Evolutionary conservation across 2,113 vertebrate genomes (phyloP).

Genomic region (Procavia capensis): DNA sequence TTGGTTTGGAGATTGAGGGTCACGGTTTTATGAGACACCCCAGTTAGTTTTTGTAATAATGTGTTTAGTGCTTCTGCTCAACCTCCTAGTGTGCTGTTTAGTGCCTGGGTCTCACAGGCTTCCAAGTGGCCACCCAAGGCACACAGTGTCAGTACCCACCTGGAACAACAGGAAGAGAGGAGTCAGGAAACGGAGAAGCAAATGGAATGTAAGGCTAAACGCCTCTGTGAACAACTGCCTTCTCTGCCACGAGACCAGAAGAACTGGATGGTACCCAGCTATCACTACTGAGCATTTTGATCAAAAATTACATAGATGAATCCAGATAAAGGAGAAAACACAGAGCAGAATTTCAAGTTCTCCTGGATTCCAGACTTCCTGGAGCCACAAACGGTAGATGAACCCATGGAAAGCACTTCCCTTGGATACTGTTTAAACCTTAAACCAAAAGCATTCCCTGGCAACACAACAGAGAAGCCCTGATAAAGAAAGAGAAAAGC

Average conservation of each 20-base stretch:
- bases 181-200: not conserved
- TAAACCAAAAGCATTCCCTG: not conserved
- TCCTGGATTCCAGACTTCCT: not conserved
- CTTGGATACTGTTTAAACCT: not conserved
- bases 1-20: not conserved
- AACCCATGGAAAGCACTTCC: not conserved
- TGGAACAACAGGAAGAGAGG: not conserved
- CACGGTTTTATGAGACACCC: not conserved
- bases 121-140: not conserved
- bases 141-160: not conserved
- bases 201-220: not conserved
- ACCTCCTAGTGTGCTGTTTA: not conserved
- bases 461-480: too few relatives aligned
- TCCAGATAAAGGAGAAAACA: not conserved
- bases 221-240: not conserved
- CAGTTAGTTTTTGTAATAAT: not conserved
- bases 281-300: not conserved
- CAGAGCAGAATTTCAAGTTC: not conserved
- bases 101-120: not conserved
- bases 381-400: not conserved
- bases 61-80: not conserved
- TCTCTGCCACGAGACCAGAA: not conserved
- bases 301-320: not conserved
- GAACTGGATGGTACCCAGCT: not conserved
- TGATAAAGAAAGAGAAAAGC: too few relatives aligned